phyloP scores from a whole-genome alignment of 2,113 vertebrate species.

The Salvelinus fontinalis region DNA sequence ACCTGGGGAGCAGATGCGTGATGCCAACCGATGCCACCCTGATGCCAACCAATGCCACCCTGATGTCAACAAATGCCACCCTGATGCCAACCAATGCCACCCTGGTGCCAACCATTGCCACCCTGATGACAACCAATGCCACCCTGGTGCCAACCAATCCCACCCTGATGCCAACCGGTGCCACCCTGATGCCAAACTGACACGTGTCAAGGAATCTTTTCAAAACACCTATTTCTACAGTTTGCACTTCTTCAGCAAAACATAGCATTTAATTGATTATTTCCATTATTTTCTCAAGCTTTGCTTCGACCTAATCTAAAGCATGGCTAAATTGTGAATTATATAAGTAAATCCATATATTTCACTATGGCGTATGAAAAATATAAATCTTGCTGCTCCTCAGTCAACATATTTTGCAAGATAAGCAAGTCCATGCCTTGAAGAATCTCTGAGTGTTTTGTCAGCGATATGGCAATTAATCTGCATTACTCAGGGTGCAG shows the following conservation, averaged over 20 bases:
- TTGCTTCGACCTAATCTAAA: background rate
- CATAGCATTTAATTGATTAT: background rate
- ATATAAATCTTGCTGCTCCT: slow-evolving; percentile 10
- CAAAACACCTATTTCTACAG: background rate
- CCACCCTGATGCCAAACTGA: background rate
- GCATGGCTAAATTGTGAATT: background rate
- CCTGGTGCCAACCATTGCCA: too few species aligned
- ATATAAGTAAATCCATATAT: background rate
- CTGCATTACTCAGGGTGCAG: slow-evolving; percentile 11
- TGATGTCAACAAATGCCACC: too few species aligned
- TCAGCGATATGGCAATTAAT: slow-evolving; percentile 16
- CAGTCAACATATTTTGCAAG: slow-evolving; percentile 4
- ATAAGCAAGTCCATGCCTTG: slow-evolving; percentile 3
- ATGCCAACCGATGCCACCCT: background rate
- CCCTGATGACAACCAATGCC: too few species aligned
- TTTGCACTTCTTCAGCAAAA: background rate
- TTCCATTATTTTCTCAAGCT: background rate
- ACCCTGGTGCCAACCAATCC: background rate
- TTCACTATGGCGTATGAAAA: background rate
- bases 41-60: too few species aligned
- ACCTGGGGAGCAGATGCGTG: slow-evolving; percentile 5
- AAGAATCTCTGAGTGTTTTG: slow-evolving; percentile 10
- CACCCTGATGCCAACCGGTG: too few species aligned
- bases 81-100: too few species aligned
- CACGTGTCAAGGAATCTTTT: background rate